Evolutionary conservation across 2,797 vertebrate genomes (phyloP).

Genomic region (Oceanodroma leucorhoa): DNA sequence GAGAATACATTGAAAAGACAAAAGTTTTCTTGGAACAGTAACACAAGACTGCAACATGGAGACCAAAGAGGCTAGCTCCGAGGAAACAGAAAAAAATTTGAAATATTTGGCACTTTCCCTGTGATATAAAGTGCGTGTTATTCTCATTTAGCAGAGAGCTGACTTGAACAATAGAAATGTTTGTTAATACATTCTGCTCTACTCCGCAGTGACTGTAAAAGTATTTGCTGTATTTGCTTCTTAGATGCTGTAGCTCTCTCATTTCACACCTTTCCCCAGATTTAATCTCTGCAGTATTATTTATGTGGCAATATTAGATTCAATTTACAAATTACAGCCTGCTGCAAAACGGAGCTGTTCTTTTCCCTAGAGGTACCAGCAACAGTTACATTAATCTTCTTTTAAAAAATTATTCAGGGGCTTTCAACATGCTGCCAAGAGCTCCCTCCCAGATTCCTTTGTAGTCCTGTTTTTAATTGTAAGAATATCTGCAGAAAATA

Average conservation of each 20-base stretch:
- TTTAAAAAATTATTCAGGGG: conserved; percentile 59
- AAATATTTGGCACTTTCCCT: conserved; percentile 68
- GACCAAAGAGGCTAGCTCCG: conserved; percentile 28
- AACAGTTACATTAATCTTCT: conserved; percentile 49
- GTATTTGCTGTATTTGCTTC: conserved; percentile 59
- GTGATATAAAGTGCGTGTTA: conserved; percentile 66
- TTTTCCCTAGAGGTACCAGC: conserved; percentile 44
- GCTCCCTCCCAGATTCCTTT: conserved; percentile 60
- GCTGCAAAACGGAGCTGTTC: background rate
- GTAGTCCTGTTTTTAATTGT: conserved; percentile 63
- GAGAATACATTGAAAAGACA: conserved; percentile 37
- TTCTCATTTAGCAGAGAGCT: conserved; percentile 69
- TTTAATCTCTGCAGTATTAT: conserved; percentile 62
- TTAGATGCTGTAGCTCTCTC: conserved; percentile 43
- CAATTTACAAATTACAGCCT: conserved; percentile 70
- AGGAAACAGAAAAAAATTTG: conserved; percentile 48
- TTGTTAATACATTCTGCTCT: conserved; percentile 63
- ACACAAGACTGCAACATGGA: conserved; percentile 56
- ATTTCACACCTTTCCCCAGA: conserved; percentile 73
- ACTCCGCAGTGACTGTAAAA: conserved; percentile 37
- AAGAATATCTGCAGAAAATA: conserved; percentile 60
- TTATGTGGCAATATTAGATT: conserved; percentile 62
- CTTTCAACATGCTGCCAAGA: conserved; percentile 50
- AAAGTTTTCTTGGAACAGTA: conserved; percentile 56
- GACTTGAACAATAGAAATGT: conserved; percentile 65